Conservation (phyloP, 2,888 invertebrate genomes). For the Tenthredo scrophulariae region DNA sequence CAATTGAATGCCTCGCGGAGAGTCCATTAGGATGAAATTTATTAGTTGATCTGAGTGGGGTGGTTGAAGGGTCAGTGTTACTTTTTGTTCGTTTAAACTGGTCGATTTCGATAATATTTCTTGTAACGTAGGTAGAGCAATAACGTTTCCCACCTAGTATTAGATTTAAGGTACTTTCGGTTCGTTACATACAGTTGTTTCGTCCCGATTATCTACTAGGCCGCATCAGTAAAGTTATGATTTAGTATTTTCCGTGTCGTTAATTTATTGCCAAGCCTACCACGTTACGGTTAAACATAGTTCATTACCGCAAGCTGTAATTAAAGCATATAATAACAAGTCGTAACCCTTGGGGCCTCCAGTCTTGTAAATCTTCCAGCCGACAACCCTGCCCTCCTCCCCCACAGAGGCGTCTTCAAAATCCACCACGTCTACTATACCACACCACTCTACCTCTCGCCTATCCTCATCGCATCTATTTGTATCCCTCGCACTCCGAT, state of each 20-base stretch:
- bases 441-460: neutral
- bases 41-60: neutral
- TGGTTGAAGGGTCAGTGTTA: neutral
- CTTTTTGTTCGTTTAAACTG: neutral
- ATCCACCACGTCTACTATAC: conserved; percentile 3
- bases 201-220: conserved; percentile 76
- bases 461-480: neutral
- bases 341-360: conserved; percentile 73
- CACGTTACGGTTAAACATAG: conserved; percentile 77
- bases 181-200: conserved; percentile 69
- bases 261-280: conserved; percentile 77
- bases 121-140: neutral
- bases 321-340: conserved; percentile 77
- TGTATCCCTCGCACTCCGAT: neutral
- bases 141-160: neutral
- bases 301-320: conserved; percentile 76
- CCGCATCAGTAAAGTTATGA: conserved; percentile 77
- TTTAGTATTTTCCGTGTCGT: conserved; percentile 77
- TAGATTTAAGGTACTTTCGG: conserved; percentile 12
- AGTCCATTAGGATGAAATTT: conserved; percentile 33
- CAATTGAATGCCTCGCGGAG: conserved; percentile 34
- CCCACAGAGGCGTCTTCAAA: conserved; percentile 52
- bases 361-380: conserved; percentile 75
- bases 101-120: neutral
- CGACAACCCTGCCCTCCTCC: conserved; percentile 65